These are phyloP conservation scores for Hemibagrus wyckioides DNA, from an alignment of 2,113 vertebrate species.

Conservation along the genomic window DNA sequence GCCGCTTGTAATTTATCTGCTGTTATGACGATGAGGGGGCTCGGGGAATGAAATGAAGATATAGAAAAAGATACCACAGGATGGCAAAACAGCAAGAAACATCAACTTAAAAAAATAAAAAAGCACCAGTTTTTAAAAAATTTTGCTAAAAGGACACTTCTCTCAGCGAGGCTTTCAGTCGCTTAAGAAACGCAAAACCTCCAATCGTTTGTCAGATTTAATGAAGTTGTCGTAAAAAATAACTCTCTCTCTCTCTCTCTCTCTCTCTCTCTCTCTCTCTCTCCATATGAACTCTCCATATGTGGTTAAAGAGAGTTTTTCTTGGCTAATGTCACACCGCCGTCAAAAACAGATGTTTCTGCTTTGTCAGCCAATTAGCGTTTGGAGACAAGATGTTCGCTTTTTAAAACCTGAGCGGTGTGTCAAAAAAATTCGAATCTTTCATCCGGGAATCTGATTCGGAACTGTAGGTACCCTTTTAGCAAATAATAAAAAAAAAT, in stretches of 20 bases:
- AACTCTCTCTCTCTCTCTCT: no score
- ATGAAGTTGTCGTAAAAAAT: constrained; percentile 6
- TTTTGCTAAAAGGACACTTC: constrained; percentile 86
- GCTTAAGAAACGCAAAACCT: background rate
- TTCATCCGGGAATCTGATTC: constrained; percentile 62
- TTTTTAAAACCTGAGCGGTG: background rate
- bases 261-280: background rate
- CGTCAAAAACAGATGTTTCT: constrained; percentile 25
- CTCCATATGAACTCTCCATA: constrained; percentile 32
- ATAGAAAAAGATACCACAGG: constrained; percentile 31
- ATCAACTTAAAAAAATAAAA: constrained; percentile 45
- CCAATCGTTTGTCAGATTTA: constrained; percentile 38
- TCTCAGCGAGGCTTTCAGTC: background rate
- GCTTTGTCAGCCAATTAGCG: constrained; percentile 29
- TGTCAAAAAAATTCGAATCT: background rate
- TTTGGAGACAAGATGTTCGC: constrained; percentile 6
- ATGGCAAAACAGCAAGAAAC: constrained; percentile 42
- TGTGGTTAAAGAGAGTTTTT: constrained; percentile 40
- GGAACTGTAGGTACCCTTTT: constrained; percentile 76
- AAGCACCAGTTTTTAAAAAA: no score
- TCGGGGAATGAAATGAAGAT: constrained; percentile 75
- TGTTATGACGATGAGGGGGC: constrained; percentile 88
- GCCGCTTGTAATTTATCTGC: constrained; percentile 92
- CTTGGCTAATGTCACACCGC: background rate
- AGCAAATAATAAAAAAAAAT: constrained; percentile 72